phyloP scores from a whole-genome alignment of 2,888 invertebrate species.

The Caenorhabditis imperialis region DNA sequence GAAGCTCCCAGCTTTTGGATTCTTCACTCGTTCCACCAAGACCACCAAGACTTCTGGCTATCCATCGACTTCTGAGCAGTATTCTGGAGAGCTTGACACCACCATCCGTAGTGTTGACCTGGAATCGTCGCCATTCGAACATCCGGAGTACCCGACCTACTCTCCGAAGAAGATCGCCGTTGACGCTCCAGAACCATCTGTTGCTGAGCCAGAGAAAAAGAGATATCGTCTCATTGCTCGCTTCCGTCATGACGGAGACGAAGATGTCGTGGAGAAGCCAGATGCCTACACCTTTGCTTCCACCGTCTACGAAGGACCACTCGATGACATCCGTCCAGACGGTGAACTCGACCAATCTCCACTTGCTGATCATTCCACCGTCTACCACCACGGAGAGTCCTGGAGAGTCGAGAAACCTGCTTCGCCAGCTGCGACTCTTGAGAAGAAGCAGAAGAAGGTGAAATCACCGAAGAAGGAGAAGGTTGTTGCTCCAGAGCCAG shows the following conservation, averaged over 20 bases:
- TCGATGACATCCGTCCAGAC: constrained; percentile 37
- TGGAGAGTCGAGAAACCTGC: constrained; percentile 24
- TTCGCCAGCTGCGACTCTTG: constrained; percentile 5
- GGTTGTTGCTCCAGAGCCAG: constrained; percentile 8
- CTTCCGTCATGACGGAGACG: constrained; percentile 54
- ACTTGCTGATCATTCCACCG: constrained; percentile 36
- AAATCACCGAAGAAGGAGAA: constrained; percentile 34
- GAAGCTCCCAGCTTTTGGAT: too few relatives aligned
- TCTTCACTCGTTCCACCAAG: constrained; percentile 27
- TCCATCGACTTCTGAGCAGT: constrained; percentile 31
- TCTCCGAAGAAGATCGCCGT: constrained; percentile 5
- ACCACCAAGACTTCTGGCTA: constrained; percentile 12
- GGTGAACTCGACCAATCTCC: constrained; percentile 39
- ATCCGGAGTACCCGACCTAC: constrained; percentile 16
- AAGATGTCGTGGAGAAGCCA: constrained; percentile 50
- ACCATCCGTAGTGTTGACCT: constrained; percentile 37
- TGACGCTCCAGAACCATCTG: constrained; percentile 5
- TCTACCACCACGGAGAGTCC: constrained; percentile 48
- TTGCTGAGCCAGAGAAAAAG: constrained; percentile 8
- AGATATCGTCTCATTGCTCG: constrained; percentile 42
- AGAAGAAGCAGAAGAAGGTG: constrained; percentile 34
- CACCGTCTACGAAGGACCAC: constrained; percentile 37
- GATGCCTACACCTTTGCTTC: constrained; percentile 30
- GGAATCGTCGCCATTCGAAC: constrained; percentile 38
- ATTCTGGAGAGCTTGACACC: constrained; percentile 36